These are phyloP conservation scores for Stylophora pistillata DNA, from an alignment of 64 coral and sea anemone species.

Conservation along the genomic window DNA sequence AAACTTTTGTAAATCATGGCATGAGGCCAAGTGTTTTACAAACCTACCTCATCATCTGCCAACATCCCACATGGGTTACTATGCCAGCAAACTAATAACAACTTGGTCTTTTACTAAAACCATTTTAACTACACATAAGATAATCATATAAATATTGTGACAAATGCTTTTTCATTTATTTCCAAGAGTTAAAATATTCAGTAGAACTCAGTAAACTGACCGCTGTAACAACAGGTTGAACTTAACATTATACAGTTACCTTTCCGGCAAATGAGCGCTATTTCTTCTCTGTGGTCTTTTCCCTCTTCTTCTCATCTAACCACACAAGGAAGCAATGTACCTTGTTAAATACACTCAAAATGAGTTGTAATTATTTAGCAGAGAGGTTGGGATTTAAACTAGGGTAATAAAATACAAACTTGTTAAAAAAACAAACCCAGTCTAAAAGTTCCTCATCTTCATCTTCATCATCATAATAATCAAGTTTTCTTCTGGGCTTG, in stretches of 20 bases:
- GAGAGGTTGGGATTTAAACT: no score
- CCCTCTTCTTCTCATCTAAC: slow-evolving; percentile 56
- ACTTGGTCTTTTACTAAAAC: no score
- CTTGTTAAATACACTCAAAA: no score
- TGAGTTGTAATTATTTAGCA: no score
- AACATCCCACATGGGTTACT: no score
- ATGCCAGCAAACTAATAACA: no score
- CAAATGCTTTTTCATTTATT: no score
- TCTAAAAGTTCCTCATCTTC: slow-evolving; percentile 67
- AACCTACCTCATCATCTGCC: no score
- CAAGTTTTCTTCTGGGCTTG: slow-evolving; percentile 34
- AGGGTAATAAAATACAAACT: no score
- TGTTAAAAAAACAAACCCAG: slow-evolving; percentile 35
- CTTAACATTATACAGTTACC: slow-evolving; percentile 13
- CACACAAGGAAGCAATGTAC: neutral
- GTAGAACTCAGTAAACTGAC: neutral
- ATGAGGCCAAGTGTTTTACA: no score
- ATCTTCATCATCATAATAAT: slow-evolving; percentile 73
- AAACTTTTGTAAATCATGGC: no score
- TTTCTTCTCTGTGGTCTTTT: slow-evolving; percentile 61
- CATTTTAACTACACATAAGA: neutral
- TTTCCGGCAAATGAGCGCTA: slow-evolving; percentile 80
- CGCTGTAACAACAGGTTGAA: neutral
- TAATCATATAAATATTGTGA: neutral
- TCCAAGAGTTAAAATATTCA: neutral